Conservation (phyloP, 2,888 invertebrate species). For the Nephrotoma guestfalica region DNA sequence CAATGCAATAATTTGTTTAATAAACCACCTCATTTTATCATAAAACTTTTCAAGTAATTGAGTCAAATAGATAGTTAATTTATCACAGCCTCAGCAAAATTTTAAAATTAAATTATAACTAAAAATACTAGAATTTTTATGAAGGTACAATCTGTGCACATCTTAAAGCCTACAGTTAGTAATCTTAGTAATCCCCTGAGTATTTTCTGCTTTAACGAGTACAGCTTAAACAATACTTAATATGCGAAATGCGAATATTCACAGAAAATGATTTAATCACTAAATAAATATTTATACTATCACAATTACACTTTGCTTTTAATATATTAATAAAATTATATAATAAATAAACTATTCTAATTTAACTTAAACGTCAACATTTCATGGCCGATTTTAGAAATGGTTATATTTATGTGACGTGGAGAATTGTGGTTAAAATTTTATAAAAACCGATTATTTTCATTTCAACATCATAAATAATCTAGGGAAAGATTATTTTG, state of each 20-base stretch:
- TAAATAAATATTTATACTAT: not conserved
- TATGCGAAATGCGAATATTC: not conserved
- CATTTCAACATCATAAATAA: no score
- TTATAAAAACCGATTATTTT: no score
- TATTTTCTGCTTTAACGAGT: not conserved
- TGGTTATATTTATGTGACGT: no score
- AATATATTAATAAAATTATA: not conserved
- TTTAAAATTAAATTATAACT: not conserved
- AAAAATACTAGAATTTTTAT: no score
- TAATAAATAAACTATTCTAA: not conserved
- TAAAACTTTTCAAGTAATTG: not conserved
- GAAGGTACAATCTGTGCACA: no score
- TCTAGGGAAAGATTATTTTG: no score
- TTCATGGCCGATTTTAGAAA: not conserved
- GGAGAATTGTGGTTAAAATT: no score
- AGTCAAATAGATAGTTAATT: not conserved
- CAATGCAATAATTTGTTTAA: not conserved
- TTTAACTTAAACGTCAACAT: not conserved
- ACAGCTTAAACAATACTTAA: not conserved
- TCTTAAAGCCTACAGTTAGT: no score
- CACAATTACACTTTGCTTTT: not conserved
- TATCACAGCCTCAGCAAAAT: no score
- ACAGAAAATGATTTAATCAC: not conserved
- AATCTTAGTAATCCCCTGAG: not conserved
- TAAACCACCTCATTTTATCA: not conserved